phyloP scores from a whole-genome alignment of 1,140 invertebrate genomes.

The Elysia chlorotica region DNA sequence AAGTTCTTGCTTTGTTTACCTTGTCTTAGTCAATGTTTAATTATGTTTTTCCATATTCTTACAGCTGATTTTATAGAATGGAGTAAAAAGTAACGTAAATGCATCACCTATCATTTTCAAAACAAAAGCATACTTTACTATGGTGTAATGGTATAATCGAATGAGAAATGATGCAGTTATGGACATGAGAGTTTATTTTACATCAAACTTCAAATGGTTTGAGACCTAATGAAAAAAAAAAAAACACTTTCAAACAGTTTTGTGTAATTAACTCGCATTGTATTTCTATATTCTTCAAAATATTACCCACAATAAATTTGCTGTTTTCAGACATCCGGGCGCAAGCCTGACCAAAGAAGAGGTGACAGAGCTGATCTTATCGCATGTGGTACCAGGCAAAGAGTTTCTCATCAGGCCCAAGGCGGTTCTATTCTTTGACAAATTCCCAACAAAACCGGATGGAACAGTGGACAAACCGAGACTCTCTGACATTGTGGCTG shows the following conservation, averaged over 20 bases:
- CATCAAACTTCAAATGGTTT: too few relatives aligned
- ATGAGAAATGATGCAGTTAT: too few relatives aligned
- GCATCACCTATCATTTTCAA: too few relatives aligned
- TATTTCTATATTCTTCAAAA: too few relatives aligned
- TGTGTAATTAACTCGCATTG: too few relatives aligned
- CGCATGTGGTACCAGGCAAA: not conserved
- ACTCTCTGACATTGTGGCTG: not conserved
- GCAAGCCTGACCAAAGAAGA: not conserved
- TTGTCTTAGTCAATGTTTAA: not conserved
- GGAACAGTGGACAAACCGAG: not conserved
- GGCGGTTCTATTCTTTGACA: not conserved
- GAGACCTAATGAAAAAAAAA: too few relatives aligned
- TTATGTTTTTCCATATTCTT: slow-evolving; percentile 5
- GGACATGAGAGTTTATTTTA: too few relatives aligned
- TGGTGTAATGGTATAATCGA: too few relatives aligned
- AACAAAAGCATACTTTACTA: too few relatives aligned
- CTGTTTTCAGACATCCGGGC: not conserved
- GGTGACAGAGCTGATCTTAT: not conserved
- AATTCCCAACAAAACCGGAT: not conserved
- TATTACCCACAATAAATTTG: not conserved
- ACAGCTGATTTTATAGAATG: too few relatives aligned
- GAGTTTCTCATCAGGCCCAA: not conserved
- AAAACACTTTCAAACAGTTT: too few relatives aligned
- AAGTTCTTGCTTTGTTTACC: not conserved
- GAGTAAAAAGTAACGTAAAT: too few relatives aligned